These are phyloP conservation scores for Stictocephala bisonia DNA, from an alignment of 2,888 invertebrate species.

Conservation along the genomic window DNA sequence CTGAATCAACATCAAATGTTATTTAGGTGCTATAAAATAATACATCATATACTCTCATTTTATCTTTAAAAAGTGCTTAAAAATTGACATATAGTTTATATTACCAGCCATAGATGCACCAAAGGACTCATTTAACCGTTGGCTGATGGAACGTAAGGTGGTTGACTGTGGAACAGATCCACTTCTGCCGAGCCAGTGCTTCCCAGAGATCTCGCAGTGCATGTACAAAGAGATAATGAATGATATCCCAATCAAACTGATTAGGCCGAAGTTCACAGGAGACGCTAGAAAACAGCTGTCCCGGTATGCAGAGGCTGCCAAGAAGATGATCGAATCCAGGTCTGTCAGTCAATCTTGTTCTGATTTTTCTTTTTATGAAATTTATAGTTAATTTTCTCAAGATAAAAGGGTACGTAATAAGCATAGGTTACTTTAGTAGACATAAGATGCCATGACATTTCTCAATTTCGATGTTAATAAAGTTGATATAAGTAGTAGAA, in stretches of 20 bases:
- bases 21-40: too few species aligned
- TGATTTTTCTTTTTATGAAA: not conserved
- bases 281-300: constrained; percentile 95
- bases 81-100: too few species aligned
- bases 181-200: constrained; percentile 90
- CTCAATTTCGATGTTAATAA: too few species aligned
- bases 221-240: constrained; percentile 99
- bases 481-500: too few species aligned
- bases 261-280: constrained; percentile 94
- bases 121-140: constrained; percentile 94
- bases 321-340: constrained; percentile 93
- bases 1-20: too few species aligned
- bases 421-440: not conserved
- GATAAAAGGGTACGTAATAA: not conserved
- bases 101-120: constrained; percentile 90
- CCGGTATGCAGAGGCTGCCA: constrained; percentile 95
- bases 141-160: constrained; percentile 96
- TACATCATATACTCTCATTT: too few species aligned
- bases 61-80: too few species aligned
- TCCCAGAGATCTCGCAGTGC: constrained; percentile 90
- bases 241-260: constrained; percentile 95
- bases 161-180: constrained; percentile 92
- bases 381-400: not conserved
- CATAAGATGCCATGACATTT: too few species aligned
- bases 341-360: too few species aligned